These are phyloP conservation scores for Podiceps cristatus DNA, from an alignment of 2,113 vertebrate species.

Conservation along the genomic window DNA sequence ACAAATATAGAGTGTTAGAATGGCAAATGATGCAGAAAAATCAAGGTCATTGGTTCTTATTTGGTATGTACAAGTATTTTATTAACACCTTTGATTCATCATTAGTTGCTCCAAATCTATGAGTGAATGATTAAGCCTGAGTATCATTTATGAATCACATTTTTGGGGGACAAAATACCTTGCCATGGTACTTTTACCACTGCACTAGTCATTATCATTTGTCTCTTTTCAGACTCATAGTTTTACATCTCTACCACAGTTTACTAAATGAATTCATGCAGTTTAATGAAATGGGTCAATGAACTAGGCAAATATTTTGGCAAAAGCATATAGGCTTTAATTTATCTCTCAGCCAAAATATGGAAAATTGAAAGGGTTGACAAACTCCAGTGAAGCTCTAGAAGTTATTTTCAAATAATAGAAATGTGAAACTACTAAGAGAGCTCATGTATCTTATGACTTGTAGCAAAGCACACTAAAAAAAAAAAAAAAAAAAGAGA, in stretches of 20 bases:
- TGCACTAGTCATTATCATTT: not conserved
- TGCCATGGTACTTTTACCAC: not conserved
- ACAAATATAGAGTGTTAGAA: not conserved
- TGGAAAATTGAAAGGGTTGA: not conserved
- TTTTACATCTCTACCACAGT: not conserved
- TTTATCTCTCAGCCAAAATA: not conserved
- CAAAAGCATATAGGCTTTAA: not conserved
- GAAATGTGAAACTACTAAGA: not conserved
- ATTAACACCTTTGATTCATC: not conserved
- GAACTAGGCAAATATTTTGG: not conserved
- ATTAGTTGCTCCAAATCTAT: not conserved
- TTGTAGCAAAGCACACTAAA: not conserved
- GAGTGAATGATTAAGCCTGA: not conserved
- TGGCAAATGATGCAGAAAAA: not conserved
- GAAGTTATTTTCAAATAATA: not conserved
- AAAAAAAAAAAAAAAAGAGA: not conserved
- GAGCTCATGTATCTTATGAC: not conserved
- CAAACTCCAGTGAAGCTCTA: not conserved
- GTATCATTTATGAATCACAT: not conserved
- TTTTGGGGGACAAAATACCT: not conserved
- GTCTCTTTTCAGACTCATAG: not conserved
- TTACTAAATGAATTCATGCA: not conserved
- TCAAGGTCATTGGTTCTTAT: not conserved
- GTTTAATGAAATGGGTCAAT: not conserved
- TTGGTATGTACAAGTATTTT: not conserved